Base-by-base conservation (phyloP, 2,888 invertebrate genomes). In the Heteromyza rotundicornis region DNA sequence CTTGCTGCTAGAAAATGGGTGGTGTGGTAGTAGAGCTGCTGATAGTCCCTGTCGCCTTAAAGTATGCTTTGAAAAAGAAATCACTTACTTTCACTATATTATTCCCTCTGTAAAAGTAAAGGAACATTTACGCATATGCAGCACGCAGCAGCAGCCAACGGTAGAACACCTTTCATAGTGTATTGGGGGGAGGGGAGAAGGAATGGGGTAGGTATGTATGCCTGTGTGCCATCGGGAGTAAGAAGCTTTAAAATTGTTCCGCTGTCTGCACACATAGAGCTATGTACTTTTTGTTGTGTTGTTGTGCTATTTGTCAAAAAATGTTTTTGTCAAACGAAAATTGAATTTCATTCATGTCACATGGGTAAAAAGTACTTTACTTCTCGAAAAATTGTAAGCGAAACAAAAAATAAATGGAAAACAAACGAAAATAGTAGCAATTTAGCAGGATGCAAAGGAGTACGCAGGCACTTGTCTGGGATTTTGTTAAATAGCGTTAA, bases 371-470 rank as follows among this genome's bases (percentile, higher is more conserved):
- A 27, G 10, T 27, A 5, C 7, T 27, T 27, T 27, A 27, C 27
- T 27, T 27, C 5, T 27, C 27, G 27, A 27, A 5, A 27, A 27
- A 27, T 7, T 27, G 60, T 17, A 35, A 35, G 32, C 54, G 64
- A 71, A 72, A 67, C 61, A 65, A 64, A 66, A 73, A 74, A 60
- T 73, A 66, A 65, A 73, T 64, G n/a, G n/a, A n/a, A 27, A 27
- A 27, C 27, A 27, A 27, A 5, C 5, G 10, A 5, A n/a, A 40
- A 40, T 14, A 40, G 40, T 40, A 40, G 40, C 8, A 40, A 40
- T 27, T 27, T 10, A 27, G n/a, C n/a, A n/a, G n/a, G n/a, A n/a
- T n/a, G n/a, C n/a, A n/a, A n/a, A n/a, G n/a, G n/a, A n/a, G n/a
- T n/a, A n/a, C n/a, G n/a, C n/a, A n/a, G 12, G 32, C 12, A 32